A percentile compares a stretch with the other conserved stretches of the same genome.
Evolutionary conservation across 2,113 vertebrate species (phyloP).

Genomic region (Henicopernis longicauda): DNA sequence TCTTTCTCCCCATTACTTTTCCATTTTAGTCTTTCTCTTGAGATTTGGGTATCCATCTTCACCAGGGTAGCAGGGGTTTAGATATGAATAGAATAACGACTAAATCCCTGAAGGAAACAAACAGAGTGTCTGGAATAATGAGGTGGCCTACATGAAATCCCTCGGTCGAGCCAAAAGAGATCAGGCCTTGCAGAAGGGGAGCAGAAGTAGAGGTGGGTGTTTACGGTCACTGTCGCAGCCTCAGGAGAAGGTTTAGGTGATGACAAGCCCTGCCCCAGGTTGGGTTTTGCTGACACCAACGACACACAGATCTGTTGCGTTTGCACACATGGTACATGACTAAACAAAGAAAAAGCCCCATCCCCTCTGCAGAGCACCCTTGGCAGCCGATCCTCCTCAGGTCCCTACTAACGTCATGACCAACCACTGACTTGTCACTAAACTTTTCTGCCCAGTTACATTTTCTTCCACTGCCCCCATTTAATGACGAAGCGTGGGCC

Average conservation of each 20-base stretch:
- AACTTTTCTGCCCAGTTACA: not conserved
- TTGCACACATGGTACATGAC: not conserved
- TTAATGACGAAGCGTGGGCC: not conserved
- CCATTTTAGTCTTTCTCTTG: not conserved
- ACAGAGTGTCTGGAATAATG: not conserved
- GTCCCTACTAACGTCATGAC: not conserved
- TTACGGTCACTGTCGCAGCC: not conserved
- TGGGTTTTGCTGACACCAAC: fast-evolving
- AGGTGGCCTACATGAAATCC: not conserved
- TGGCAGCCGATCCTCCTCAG: not conserved
- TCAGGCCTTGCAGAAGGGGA: not conserved
- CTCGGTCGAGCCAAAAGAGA: not conserved
- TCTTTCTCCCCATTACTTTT: not conserved
- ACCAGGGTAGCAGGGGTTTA: not conserved
- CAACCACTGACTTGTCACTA: not conserved
- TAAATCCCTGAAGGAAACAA: not conserved
- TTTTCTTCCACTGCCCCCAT: not conserved
- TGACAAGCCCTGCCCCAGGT: not conserved
- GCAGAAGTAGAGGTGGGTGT: no score
- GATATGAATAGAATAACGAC: not conserved
- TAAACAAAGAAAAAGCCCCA: not conserved
- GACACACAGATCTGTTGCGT: no score
- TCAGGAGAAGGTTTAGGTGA: not conserved
- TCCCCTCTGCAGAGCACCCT: not conserved
- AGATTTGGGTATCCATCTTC: not conserved